These are phyloP conservation scores for Cheilosia pagana DNA, from an alignment of 2,888 invertebrate species.

Conservation along the genomic window DNA sequence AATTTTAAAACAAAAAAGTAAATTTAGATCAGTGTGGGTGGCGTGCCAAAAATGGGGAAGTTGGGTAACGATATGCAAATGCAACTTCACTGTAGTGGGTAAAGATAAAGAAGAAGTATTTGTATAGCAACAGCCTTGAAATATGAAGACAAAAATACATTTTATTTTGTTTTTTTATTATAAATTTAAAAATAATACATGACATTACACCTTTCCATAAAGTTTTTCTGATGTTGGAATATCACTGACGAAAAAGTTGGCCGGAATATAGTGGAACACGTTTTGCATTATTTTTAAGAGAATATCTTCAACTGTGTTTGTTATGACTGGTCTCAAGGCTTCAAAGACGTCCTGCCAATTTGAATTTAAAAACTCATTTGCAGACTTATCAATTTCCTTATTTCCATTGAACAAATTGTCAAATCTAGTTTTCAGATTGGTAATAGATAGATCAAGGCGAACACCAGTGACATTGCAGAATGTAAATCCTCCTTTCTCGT, in stretches of 20 bases:
- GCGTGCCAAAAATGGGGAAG: too few relatives aligned
- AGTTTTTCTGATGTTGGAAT: slow-evolving; percentile 82
- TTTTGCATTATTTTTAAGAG: slow-evolving; percentile 86
- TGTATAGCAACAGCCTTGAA: too few relatives aligned
- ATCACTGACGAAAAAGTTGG: slow-evolving; percentile 88
- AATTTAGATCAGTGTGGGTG: too few relatives aligned
- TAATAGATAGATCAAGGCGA: slow-evolving; percentile 87
- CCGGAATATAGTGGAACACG: slow-evolving; percentile 88
- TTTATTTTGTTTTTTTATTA: neutral
- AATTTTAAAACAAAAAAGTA: too few relatives aligned
- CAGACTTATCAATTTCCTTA: slow-evolving; percentile 88
- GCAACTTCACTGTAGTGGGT: too few relatives aligned
- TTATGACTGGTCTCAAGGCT: slow-evolving; percentile 87
- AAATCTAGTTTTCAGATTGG: slow-evolving; percentile 87
- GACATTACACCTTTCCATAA: slow-evolving; percentile 76
- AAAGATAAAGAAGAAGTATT: too few relatives aligned
- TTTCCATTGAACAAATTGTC: slow-evolving; percentile 89
- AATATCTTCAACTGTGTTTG: slow-evolving; percentile 88
- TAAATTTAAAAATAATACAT: neutral
- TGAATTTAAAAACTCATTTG: slow-evolving; percentile 89
- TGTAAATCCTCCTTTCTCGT: slow-evolving; percentile 86
- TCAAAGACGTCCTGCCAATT: slow-evolving; percentile 89
- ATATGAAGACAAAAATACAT: too few relatives aligned
- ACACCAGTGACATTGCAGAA: slow-evolving; percentile 88
- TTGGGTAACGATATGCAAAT: too few relatives aligned